Conservation (phyloP, 2,797 vertebrate species). For the Chloroceryle amazona region DNA sequence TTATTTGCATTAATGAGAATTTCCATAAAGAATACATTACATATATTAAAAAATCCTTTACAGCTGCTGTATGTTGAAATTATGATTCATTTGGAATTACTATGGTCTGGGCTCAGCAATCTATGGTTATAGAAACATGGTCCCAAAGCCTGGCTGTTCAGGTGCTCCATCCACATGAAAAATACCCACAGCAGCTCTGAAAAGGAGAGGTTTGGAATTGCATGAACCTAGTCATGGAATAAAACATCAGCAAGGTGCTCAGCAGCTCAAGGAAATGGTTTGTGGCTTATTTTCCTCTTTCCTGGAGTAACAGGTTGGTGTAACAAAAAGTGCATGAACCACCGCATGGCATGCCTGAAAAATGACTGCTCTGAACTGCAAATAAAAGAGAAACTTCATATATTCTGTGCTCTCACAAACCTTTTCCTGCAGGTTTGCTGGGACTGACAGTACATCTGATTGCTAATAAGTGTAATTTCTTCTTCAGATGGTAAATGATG, state of each 20-base stretch:
- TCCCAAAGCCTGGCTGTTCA: neutral
- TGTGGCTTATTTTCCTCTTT: neutral
- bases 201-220: conserved; percentile 1
- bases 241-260: neutral
- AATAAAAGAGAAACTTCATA: neutral
- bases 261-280: conserved; percentile 9
- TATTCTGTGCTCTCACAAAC: conserved; percentile 17
- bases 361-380: neutral
- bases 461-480: conserved; percentile 36
- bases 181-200: neutral
- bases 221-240: neutral
- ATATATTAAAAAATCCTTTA: conserved; percentile 51
- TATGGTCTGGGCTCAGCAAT: neutral
- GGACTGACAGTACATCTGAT: conserved; percentile 17
- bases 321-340: neutral
- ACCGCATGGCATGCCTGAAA: neutral
- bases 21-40: conserved; percentile 64
- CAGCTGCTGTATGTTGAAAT: conserved; percentile 35
- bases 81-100: conserved; percentile 33
- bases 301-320: neutral
- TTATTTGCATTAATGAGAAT: conserved; percentile 71
- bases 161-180: neutral
- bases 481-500: conserved; percentile 37
- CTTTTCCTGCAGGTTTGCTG: conserved; percentile 38
- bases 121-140: neutral